phyloP scores from a whole-genome alignment of 2,113 vertebrate genomes.

The Pedionomus torquatus region DNA sequence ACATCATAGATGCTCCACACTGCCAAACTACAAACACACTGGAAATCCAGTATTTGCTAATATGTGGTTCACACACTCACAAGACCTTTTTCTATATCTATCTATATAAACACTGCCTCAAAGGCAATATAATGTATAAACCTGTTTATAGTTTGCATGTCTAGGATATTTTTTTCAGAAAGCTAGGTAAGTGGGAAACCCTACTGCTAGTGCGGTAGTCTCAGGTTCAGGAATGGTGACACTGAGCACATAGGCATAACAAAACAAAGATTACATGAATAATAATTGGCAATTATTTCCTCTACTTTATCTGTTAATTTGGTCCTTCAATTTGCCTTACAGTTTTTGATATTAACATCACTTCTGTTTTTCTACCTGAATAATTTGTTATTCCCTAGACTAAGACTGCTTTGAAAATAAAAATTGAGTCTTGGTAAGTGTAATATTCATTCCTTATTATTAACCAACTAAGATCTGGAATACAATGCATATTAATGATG shows the following conservation, averaged over 20 bases:
- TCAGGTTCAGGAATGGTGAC: not conserved
- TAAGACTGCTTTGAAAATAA: slow-evolving; percentile 7
- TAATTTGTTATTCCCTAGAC: slow-evolving; percentile 11
- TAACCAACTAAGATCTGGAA: not conserved
- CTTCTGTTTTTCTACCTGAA: not conserved
- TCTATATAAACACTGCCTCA: not conserved
- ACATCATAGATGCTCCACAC: not conserved
- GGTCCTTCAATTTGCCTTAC: not conserved
- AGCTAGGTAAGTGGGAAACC: not conserved
- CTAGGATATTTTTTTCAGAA: not conserved
- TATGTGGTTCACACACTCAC: not conserved
- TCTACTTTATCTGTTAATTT: not conserved
- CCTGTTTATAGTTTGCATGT: not conserved
- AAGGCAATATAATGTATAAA: not conserved
- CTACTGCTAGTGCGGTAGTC: not conserved
- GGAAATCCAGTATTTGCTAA: not conserved
- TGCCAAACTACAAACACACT: not conserved
- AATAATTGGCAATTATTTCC: not conserved
- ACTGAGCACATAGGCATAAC: not conserved
- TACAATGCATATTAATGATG: not conserved
- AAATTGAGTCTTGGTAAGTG: not conserved
- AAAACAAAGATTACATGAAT: not conserved
- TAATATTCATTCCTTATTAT: not conserved
- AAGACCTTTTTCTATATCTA: not conserved
- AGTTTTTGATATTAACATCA: not conserved